Conservation (phyloP, 2,113 vertebrate species). For the Eublepharis macularius region DNA sequence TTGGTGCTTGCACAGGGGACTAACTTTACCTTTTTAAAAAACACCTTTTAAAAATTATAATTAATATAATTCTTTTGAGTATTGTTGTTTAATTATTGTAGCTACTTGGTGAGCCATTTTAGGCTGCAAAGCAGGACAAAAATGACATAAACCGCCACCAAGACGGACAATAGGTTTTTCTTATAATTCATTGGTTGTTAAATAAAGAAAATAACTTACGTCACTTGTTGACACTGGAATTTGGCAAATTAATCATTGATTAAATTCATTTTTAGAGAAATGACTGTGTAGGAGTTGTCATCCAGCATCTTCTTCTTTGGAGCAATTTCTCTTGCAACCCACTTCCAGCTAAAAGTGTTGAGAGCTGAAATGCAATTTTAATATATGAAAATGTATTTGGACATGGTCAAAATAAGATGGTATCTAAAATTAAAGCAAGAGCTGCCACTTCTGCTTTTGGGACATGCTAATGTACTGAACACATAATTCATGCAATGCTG, state of each 20-base stretch:
- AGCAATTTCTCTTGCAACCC: background rate
- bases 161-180: too few species aligned
- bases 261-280: background rate
- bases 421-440: conserved; percentile 12
- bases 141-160: too few species aligned
- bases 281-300: background rate
- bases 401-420: background rate
- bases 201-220: background rate
- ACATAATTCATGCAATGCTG: background rate
- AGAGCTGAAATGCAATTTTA: background rate
- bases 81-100: too few species aligned
- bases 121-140: too few species aligned
- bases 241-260: background rate
- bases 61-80: too few species aligned
- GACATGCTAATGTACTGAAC: background rate
- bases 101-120: too few species aligned
- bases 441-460: background rate
- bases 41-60: too few species aligned
- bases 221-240: too few species aligned
- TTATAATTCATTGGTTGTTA: too few species aligned
- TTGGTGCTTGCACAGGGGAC: too few species aligned
- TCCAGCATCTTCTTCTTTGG: background rate
- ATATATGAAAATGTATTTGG: background rate
- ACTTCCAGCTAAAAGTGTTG: background rate
- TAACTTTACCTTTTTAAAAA: too few species aligned